A percentile compares a stretch with the other conserved stretches of the same genome.
phyloP scores from a whole-genome alignment of 2,113 vertebrate species.

The Epinephelus moara region DNA sequence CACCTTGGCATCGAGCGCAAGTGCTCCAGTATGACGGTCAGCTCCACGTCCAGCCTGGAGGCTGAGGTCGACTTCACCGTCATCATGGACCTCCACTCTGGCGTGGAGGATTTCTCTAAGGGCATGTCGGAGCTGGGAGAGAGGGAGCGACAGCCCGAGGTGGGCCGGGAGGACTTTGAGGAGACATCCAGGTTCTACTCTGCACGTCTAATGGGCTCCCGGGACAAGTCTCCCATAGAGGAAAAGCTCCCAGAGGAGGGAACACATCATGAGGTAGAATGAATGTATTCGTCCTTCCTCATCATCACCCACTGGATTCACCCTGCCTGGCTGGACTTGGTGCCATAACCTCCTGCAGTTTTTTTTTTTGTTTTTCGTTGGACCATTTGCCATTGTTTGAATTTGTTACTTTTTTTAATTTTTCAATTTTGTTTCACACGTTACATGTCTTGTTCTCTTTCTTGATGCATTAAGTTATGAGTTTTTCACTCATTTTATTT shows the following conservation, averaged over 20 bases:
- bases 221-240: conserved; percentile 79
- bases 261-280: conserved; percentile 80
- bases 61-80: conserved; percentile 96
- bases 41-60: conserved; percentile 96
- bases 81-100: conserved; percentile 91
- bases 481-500: conserved; percentile 11
- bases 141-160: conserved; percentile 84
- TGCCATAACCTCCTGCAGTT: conserved; percentile 11
- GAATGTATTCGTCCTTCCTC: conserved; percentile 17
- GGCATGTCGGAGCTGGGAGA: conserved; percentile 87
- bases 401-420: conserved; percentile 7
- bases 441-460: conserved; percentile 20
- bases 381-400: conserved; percentile 21
- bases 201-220: conserved; percentile 75
- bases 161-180: conserved; percentile 89
- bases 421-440: conserved; percentile 25
- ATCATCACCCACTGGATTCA: conserved; percentile 58
- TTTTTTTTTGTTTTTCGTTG: neutral
- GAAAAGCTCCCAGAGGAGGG: conserved; percentile 75
- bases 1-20: conserved; percentile 95
- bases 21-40: conserved; percentile 97
- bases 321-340: conserved; percentile 34
- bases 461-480: neutral
- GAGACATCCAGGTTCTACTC: conserved; percentile 83
- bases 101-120: conserved; percentile 90